These are phyloP conservation scores for Callionymus lyra DNA, from an alignment of 2,113 vertebrate species.

Conservation along the genomic window DNA sequence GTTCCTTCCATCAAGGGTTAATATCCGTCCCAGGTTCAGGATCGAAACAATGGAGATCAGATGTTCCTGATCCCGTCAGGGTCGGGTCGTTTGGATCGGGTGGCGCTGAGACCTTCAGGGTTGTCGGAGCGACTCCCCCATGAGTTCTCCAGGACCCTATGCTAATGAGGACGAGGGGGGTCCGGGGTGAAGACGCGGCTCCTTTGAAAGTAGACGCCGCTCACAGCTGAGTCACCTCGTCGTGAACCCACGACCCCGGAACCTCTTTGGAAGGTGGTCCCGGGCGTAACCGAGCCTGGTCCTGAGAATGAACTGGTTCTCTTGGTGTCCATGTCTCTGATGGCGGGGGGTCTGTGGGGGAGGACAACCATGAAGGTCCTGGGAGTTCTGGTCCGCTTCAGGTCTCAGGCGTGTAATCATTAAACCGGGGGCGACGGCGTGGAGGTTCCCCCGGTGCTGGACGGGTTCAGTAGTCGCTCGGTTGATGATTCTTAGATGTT, in stretches of 20 bases:
- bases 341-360: slow-evolving; percentile 7
- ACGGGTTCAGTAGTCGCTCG: too few relatives aligned
- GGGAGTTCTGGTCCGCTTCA: slow-evolving; percentile 13
- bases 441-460: too few relatives aligned
- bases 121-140: slow-evolving; percentile 41
- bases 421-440: too few relatives aligned
- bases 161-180: slow-evolving; percentile 52
- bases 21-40: too few relatives aligned
- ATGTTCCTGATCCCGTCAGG: too few relatives aligned
- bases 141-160: slow-evolving; percentile 63
- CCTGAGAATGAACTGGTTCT: slow-evolving; percentile 22
- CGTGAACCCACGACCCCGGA: slow-evolving; percentile 65
- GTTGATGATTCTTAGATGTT: too few relatives aligned
- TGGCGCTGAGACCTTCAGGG: slow-evolving; percentile 15
- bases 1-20: too few relatives aligned
- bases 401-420: slow-evolving; percentile 16
- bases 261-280: slow-evolving; percentile 59
- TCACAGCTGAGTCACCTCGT: slow-evolving; percentile 66
- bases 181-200: slow-evolving; percentile 33
- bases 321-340: slow-evolving; percentile 34
- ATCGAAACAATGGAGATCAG: too few relatives aligned
- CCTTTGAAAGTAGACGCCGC: slow-evolving; percentile 63
- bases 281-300: slow-evolving; percentile 50
- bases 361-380: slow-evolving; percentile 27
- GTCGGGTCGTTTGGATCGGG: too few relatives aligned